Base-by-base conservation (phyloP, 1,140 invertebrate species). In the Pseudomyrmex flavicornis region DNA sequence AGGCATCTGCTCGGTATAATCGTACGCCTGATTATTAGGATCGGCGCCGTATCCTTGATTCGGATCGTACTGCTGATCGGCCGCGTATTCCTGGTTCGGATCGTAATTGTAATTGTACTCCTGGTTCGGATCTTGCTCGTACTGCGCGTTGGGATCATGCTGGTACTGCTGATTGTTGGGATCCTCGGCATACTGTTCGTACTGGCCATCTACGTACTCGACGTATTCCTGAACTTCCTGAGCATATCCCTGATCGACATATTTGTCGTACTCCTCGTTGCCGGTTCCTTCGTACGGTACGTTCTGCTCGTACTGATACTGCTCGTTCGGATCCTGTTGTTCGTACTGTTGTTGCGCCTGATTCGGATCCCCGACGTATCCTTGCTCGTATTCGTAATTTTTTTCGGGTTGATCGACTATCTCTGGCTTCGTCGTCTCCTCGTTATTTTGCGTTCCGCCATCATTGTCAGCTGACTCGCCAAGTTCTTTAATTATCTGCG, bases 41-140 rank as follows among this genome's bases (percentile, higher is more conserved):
- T 68, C 66, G 10, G 89, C 26, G 12, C 79, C 70, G 10, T 91
- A 91, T 20, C 84, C 50, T 44, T 87, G 84, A 86, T 86, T 85
- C 9, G 68, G 7, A 74, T 91, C 85, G 7, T 85, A 77, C 13
- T 72, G 58, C 26, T 76, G 70, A 61, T 87, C 4, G 2, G 7
- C 17, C 0, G 72, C 69, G 9, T 79, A 83, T 20, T 8, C 20
- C 56, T 88, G 59, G 72, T 82, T 83, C 0, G 75, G 15, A 0
- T 90, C 79, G 44, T 84, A 77, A 84, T 59, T 26, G 1, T 85
- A 85, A 15, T 79, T 56, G 62, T 87, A 85, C 52, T 72, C 26
- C 63, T 84, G 68, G 85, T 84, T 85, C 35, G 69, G 50, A 12
- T 88, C 58, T 1, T 89, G 72, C 54, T 88, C 73, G n/a, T 90